Base-by-base conservation (phyloP, 2,113 vertebrate genomes). In the Pseudorhombus dupliciocellatus region DNA sequence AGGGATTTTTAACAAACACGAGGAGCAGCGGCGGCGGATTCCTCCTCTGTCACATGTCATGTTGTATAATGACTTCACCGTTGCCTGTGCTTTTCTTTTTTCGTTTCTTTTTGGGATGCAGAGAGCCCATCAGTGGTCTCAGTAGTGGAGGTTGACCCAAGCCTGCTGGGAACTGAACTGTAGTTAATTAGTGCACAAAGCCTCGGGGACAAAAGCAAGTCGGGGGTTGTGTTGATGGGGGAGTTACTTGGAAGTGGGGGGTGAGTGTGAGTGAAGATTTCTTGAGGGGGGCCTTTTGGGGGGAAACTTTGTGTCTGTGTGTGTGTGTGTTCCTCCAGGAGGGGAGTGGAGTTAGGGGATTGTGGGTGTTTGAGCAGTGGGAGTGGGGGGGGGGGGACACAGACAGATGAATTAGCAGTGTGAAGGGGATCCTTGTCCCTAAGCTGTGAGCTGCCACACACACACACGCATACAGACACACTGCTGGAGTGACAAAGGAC, bases 151-250 rank as follows among this genome's bases (percentile, higher is more conserved):
- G 85, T 79, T 84, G 87, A 88, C 85, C 90, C 73, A 8, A 86
- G 75, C 88, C 86, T 87, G 89, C 90, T 92, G 90, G 89, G 91
- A 91, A 88, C 85, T 92, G 87, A 90, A 90, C 91, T 92, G 88
- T 88, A 89, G 88, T 91, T 92, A 91, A 92, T 91, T 91, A 92
- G 88, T 60, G 86, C 88, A 92, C 89, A 90, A 90, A 91, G 85
- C 81, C 69, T 1, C 37, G 4, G 79, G 82, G 73, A 89, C 86
- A 90, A 89, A 86, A 77, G 83, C 70, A 73, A 81, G 40, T 73
- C 25, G 30, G 60, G 62, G 48, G 84, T 69, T 57, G 77, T 46
- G 77, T 62, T 54, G 64, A 66, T 26, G 57, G 50, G 70, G 72
- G 25, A 51, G 86, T 22, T 22, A 20, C 60, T 71, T 72, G 61